These are phyloP conservation scores for Drosophila ezoana DNA, from an alignment of 2,888 invertebrate genomes.

Conservation along the genomic window DNA sequence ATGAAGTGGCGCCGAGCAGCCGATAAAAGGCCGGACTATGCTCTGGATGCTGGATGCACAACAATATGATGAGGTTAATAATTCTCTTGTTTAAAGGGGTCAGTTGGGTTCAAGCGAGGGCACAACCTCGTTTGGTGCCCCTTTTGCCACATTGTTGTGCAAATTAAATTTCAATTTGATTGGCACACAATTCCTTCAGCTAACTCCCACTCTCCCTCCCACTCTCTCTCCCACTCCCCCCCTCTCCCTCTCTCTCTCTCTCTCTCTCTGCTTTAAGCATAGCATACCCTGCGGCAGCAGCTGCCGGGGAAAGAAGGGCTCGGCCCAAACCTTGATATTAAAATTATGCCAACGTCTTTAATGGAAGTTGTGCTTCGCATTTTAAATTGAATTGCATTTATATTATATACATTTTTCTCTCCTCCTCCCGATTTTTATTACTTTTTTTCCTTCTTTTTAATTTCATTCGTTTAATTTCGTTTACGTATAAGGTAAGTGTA, in stretches of 20 bases:
- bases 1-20: not conserved
- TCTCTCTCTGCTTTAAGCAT: too few relatives aligned
- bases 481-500: too few relatives aligned
- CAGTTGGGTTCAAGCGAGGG: slow-evolving; percentile 45
- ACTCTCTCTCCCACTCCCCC: not conserved
- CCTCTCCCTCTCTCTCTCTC: not conserved
- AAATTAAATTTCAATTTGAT: slow-evolving; percentile 79
- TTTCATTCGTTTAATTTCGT: slow-evolving; percentile 47
- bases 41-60: slow-evolving; percentile 14
- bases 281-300: too few relatives aligned
- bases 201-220: not conserved
- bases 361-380: slow-evolving; percentile 71
- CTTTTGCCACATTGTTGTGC: slow-evolving; percentile 64
- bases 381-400: slow-evolving; percentile 43
- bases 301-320: too few relatives aligned
- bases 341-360: slow-evolving; percentile 75
- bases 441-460: slow-evolving; percentile 29
- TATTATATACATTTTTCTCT: slow-evolving; percentile 21
- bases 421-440: slow-evolving; percentile 11
- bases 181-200: slow-evolving; percentile 48
- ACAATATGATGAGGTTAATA: slow-evolving; percentile 74
- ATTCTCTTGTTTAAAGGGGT: slow-evolving; percentile 62
- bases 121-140: not conserved
- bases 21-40: slow-evolving; percentile 38
- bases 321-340: slow-evolving; percentile 52